Evolutionary conservation across 2,888 invertebrate genomes (phyloP).

Genomic region (Orthosia incerta): DNA sequence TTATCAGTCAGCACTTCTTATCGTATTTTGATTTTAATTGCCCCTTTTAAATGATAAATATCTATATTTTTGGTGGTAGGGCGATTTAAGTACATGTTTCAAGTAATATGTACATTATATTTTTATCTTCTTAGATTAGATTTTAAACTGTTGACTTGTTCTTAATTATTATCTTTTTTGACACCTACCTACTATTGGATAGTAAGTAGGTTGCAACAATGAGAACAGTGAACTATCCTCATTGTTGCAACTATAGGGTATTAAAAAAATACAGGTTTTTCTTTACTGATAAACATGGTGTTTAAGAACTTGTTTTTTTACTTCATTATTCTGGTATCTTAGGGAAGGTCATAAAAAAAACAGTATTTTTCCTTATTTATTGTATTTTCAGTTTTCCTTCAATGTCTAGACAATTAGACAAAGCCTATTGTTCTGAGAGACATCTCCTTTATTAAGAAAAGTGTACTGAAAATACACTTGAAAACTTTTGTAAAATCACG

Average conservation of each 20-base stretch:
- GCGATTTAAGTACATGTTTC: background rate
- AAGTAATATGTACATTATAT: background rate
- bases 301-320: background rate
- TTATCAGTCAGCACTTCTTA: conserved; percentile 23
- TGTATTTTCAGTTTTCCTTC: background rate
- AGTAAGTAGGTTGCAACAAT: too few species aligned
- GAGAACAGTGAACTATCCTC: too few species aligned
- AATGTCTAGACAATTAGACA: background rate
- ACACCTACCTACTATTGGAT: too few species aligned
- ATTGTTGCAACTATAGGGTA: background rate
- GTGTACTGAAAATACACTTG: background rate
- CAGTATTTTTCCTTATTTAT: conserved; percentile 21
- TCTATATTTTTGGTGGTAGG: conserved; percentile 22
- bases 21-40: conserved; percentile 52
- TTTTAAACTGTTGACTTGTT: background rate
- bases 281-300: background rate
- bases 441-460: background rate
- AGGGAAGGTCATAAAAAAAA: too few species aligned
- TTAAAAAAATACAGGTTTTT: background rate
- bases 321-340: background rate
- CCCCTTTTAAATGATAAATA: conserved; percentile 37
- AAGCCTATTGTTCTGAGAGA: background rate
- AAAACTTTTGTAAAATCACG: background rate
- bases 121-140: background rate
- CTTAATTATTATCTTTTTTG: too few species aligned